Percentiles rank a stretch among this genome's conserved stretches.
Conservation (phyloP, 2,888 invertebrate species). For the Resseliella maxima region DNA sequence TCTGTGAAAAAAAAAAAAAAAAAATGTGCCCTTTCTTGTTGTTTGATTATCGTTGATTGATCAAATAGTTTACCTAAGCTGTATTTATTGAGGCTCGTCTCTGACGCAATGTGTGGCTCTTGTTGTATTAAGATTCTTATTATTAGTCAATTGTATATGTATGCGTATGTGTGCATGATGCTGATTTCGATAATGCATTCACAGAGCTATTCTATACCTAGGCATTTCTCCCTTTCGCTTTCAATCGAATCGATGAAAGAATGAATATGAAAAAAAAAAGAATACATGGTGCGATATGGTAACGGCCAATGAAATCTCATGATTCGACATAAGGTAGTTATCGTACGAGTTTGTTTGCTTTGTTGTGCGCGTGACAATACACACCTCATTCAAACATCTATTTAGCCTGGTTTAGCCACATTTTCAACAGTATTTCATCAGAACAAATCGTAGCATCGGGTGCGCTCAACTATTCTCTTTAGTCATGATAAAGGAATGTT, state of each 20-base stretch:
- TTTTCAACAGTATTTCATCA: neutral
- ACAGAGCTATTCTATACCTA: neutral
- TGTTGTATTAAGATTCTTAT: no score
- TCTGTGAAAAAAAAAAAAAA: no score
- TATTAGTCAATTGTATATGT: no score
- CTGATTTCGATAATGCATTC: neutral
- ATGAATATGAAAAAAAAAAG: no score
- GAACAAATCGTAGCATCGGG: neutral
- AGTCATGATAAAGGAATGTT: neutral
- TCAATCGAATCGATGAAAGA: neutral
- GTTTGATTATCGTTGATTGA: no score
- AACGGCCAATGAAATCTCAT: constrained; percentile 2
- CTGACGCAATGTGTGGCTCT: no score
- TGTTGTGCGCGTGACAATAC: neutral
- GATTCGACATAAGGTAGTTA: neutral
- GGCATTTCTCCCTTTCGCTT: constrained; percentile 12
- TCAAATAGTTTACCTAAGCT: no score
- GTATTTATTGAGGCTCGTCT: no score
- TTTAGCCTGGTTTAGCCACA: neutral
- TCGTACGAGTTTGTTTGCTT: neutral
- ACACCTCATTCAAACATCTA: neutral
- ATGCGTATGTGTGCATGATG: no score
- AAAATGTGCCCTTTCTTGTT: no score
- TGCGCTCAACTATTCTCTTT: no score
- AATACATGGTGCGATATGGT: neutral